These are phyloP conservation scores for Chondrosia reniformis DNA, from an alignment of 37 sponge, comb jelly and placozoan genomes.

Conservation along the genomic window DNA sequence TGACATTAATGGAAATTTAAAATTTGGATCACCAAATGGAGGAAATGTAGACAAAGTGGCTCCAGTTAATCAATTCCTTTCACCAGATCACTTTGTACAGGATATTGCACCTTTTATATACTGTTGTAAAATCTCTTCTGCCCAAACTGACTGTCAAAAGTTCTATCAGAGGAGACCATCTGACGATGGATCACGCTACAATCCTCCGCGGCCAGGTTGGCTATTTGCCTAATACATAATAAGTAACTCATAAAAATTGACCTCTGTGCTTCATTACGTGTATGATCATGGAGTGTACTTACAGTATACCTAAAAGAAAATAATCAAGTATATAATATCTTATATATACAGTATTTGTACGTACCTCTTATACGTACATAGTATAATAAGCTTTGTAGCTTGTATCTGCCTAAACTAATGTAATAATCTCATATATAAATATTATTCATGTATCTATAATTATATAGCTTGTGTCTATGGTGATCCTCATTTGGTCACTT, in stretches of 20 bases:
- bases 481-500: constrained; percentile 55
- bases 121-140: constrained; percentile 58
- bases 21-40: constrained; percentile 38
- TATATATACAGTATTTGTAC: too few species aligned
- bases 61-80: background rate
- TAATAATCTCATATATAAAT: too few species aligned
- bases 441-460: too few species aligned
- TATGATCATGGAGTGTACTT: too few species aligned
- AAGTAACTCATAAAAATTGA: too few species aligned
- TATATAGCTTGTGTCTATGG: constrained; percentile 24
- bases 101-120: constrained; percentile 37
- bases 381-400: too few species aligned
- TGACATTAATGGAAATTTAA: constrained; percentile 15
- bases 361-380: too few species aligned
- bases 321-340: too few species aligned
- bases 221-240: too few species aligned
- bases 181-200: constrained; percentile 28
- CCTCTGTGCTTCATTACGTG: too few species aligned
- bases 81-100: constrained; percentile 16
- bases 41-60: constrained; percentile 37
- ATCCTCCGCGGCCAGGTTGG: constrained; percentile 10
- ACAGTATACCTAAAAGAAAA: too few species aligned
- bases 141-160: constrained; percentile 8
- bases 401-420: too few species aligned
- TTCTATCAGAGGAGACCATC: constrained; percentile 47